Base-by-base conservation (phyloP, 2,113 vertebrate species). In the Hypanus sabinus region DNA sequence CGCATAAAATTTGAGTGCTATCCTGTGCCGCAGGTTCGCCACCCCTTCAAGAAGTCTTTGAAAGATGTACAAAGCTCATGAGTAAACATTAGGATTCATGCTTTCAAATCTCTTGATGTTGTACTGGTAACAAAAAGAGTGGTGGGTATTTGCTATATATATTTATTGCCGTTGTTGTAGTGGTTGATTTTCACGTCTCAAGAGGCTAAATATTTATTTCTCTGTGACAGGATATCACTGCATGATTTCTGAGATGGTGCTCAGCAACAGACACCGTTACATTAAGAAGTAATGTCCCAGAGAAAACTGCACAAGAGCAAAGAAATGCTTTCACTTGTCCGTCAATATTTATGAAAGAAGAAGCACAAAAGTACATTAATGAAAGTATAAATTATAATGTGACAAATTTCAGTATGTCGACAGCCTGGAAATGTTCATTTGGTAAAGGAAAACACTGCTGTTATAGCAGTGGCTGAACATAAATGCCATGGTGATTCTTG, bases 251-350 rank as follows among this genome's bases (percentile, higher is more conserved):
- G 70, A 75, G 46, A 27, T 71, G 70, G 33, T 16, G 27, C 36
- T 46, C 70, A 46, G 36, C 36, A 55, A 73, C 73, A 73, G 68
- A 22, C 27, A 46, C 38, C 38, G 55, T 93, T 55, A 73, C 14
- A 93, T 93, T 93, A 38, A 93, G 91, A 38, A 38, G 68, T 16
- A 93, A 93, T 73, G 36, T 73, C 20, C 90, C 14, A 38, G 68
- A 73, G 24, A 75, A 93, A 73, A 38, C n/a, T 33, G 65, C 90
- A 73, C 24, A 22, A 30, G 68, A 73, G 20, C 33, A 46, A 93
- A 93, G 68, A 93, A 93, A 27, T 55, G 70, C 70, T 93, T 93
- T 93, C 70, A 93, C 73, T 73, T 93, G 68, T 93, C 91, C 22
- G 55, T 93, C 91, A 46, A 73, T 73, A 93, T 73, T 93, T 93